Evolutionary conservation across 2,113 vertebrate genomes (phyloP).

Genomic region (Xyrauchen texanus): DNA sequence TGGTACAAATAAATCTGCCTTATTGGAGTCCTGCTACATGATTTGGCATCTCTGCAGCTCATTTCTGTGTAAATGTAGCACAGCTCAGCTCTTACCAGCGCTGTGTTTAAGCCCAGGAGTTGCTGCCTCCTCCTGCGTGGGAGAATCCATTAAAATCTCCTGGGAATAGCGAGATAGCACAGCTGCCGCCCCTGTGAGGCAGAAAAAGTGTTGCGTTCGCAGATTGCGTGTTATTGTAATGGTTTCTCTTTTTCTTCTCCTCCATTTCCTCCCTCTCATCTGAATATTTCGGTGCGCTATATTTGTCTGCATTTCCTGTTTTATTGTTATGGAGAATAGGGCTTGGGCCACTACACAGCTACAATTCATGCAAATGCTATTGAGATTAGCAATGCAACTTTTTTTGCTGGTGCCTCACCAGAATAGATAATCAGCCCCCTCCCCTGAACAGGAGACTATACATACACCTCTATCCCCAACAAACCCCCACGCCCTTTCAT

Average conservation of each 20-base stretch:
- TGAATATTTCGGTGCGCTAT: slow-evolving; percentile 58
- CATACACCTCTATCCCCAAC: background rate
- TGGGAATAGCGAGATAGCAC: slow-evolving; percentile 68
- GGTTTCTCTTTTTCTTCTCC: slow-evolving; percentile 47
- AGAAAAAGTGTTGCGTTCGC: slow-evolving; percentile 67
- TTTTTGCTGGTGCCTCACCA: slow-evolving; percentile 23
- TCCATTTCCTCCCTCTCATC: slow-evolving; percentile 44
- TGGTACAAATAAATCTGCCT: slow-evolving; percentile 57
- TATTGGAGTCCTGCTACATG: slow-evolving; percentile 48
- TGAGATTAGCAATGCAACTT: slow-evolving; percentile 45
- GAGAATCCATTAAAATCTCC: slow-evolving; percentile 75
- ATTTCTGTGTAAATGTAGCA: slow-evolving; percentile 71
- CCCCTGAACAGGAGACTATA: background rate
- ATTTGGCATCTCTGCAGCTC: slow-evolving; percentile 61
- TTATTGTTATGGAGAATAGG: slow-evolving; percentile 56
- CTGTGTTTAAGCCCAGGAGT: slow-evolving; percentile 67
- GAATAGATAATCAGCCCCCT: slow-evolving; percentile 51
- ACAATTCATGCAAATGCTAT: slow-evolving; percentile 57
- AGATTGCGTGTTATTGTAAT: slow-evolving; percentile 73
- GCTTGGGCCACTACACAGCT: slow-evolving; percentile 55
- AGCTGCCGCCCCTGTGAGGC: slow-evolving; percentile 66
- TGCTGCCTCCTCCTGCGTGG: slow-evolving; percentile 66
- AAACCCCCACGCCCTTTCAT: background rate
- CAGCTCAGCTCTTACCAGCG: slow-evolving; percentile 56
- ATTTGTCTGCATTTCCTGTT: slow-evolving; percentile 57